Conservation (phyloP, 2,113 vertebrate genomes). For the Burhinus oedicnemus region DNA sequence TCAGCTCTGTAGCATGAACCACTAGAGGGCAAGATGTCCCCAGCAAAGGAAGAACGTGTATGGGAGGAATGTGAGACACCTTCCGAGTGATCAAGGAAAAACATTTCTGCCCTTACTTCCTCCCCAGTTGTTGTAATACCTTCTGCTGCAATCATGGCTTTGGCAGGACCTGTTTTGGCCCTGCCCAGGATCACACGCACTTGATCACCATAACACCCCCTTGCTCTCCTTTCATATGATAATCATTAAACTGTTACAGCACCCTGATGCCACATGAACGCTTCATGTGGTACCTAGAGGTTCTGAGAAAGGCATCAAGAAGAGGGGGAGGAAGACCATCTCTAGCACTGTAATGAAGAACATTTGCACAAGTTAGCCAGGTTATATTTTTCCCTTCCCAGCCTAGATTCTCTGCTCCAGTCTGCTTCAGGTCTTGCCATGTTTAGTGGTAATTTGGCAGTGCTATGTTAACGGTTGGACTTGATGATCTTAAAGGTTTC, state of each 20-base stretch:
- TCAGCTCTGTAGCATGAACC: neutral
- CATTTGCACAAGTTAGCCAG: neutral
- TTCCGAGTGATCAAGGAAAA: neutral
- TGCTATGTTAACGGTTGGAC: neutral
- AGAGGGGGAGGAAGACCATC: neutral
- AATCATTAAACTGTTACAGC: neutral
- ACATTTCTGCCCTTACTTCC: neutral
- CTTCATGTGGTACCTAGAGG: rapidly evolving
- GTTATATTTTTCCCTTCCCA: neutral
- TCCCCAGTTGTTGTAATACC: neutral
- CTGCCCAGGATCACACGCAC: neutral
- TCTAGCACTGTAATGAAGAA: neutral
- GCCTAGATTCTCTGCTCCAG: neutral
- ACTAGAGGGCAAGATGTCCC: constrained; percentile 49
- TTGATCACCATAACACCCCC: neutral
- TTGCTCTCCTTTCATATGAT: neutral
- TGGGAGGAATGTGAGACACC: rapidly evolving
- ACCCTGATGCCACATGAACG: rapidly evolving
- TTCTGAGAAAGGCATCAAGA: neutral
- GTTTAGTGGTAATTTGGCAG: neutral
- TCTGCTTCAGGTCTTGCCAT: neutral
- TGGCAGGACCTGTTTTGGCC: neutral
- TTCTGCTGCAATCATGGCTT: neutral
- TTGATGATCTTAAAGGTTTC: neutral
- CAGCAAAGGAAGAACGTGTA: neutral